Evolutionary conservation across 2,888 invertebrate genomes (phyloP), one percentile per base, ranked within the genome.

Genomic region (Protodeltote pygarga): DNA sequence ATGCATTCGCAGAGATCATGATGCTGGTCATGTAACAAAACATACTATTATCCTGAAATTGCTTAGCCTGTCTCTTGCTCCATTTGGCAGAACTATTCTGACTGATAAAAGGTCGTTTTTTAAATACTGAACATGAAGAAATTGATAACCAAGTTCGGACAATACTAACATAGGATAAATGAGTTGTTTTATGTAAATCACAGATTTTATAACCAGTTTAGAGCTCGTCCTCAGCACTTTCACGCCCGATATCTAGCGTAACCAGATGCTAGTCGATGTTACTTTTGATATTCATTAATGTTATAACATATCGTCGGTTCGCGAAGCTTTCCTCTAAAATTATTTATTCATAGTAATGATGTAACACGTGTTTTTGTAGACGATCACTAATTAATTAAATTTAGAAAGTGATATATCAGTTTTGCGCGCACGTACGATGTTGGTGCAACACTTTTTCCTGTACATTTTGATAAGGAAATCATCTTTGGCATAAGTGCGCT

Each of bases 161-260:
- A 62, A 69, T 65, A 62, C 58, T 41, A 50, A 60, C 39, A 65
- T 54, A 59, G 66, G 73, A 73, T 75, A 77, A 67, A 72, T 73
- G 66, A 67, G 55, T 53, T 58, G 69, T 71, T 81, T 77, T 74
- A 81, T 81, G 79, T 83, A 85, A 87, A 85, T 83, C 71, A 75
- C 59, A 52, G 68, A 77, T 77, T 81, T 81, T 66, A 78, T 71
- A 85, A 83, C 83, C 81, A 76, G 83, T 86, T 89, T 57, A 34
- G 65, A 69, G 68, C 59, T 77, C 77, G 72, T 81, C 80, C 71
- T 81, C 77, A 72, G 60, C 73, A 85, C 89, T 89, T 89, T 89
- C 89, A 79, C 87, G 72, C 51, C 71, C 72, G 81, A 83, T 85
- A 85, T 87, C 85, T 88, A 85, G 72, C 72, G 66, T 76, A 75